These are phyloP conservation scores for Drosophila nebulosa DNA, from an alignment of 1,140 invertebrate genomes.

Conservation along the genomic window DNA sequence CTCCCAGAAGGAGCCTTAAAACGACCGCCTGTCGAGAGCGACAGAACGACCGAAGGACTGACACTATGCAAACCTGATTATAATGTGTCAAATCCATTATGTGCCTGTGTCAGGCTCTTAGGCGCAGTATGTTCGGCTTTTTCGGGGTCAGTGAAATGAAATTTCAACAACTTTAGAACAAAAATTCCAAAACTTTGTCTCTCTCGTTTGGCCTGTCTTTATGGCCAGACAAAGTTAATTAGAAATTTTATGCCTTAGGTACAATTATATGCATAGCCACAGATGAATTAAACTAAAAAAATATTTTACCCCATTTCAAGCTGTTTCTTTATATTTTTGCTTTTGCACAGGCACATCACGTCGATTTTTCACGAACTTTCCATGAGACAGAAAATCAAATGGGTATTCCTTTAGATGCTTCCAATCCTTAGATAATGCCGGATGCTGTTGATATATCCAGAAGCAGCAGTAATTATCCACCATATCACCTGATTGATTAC, in stretches of 20 bases:
- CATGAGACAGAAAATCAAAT: constrained; percentile 47
- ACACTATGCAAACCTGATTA: constrained; percentile 74
- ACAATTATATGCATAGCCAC: constrained; percentile 54
- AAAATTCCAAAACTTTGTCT: constrained; percentile 11
- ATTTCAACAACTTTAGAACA: constrained; percentile 45
- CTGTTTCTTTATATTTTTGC: background rate
- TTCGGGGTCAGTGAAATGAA: constrained; percentile 32
- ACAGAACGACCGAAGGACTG: constrained; percentile 24
- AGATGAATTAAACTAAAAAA: constrained; percentile 7
- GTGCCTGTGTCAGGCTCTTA: constrained; percentile 65
- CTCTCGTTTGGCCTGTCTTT: background rate
- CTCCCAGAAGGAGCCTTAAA: background rate
- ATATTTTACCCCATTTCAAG: background rate
- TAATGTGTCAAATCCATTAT: constrained; percentile 80
- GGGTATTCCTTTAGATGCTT: constrained; percentile 28
- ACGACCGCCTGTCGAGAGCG: constrained; percentile 5
- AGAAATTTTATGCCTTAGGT: constrained; percentile 53
- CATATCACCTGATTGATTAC: constrained; percentile 7
- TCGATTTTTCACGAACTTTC: constrained; percentile 31
- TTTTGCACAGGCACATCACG: constrained; percentile 8
- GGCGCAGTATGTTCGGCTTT: constrained; percentile 29
- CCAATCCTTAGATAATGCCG: constrained; percentile 16
- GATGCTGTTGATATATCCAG: constrained; percentile 50
- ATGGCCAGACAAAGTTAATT: constrained; percentile 62
- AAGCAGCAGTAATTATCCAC: constrained; percentile 52